A percentile compares a stretch with the other conserved stretches of the same genome.
These are phyloP conservation scores for Eupleurogrammus muticus DNA, from an alignment of 2,797 vertebrate genomes.

Conservation along the genomic window DNA sequence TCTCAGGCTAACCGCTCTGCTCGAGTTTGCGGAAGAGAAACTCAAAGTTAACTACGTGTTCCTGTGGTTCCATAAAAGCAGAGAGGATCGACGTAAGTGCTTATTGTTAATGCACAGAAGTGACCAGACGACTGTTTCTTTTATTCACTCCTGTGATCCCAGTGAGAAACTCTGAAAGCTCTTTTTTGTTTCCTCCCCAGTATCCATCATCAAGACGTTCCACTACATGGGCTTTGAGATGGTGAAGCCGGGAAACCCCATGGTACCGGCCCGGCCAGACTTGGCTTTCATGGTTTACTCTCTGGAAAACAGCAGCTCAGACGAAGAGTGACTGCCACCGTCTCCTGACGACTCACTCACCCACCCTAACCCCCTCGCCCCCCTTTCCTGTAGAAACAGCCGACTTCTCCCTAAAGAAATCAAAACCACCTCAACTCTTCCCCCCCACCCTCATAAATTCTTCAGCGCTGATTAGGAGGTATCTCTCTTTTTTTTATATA, in stretches of 20 bases:
- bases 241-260: slow-evolving; percentile 91
- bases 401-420: slow-evolving; percentile 10
- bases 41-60: slow-evolving; percentile 96
- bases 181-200: slow-evolving; percentile 54
- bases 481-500: slow-evolving; percentile 5
- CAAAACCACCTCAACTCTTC: background rate
- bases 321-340: slow-evolving; percentile 75
- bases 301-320: slow-evolving; percentile 91
- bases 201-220: slow-evolving; percentile 93
- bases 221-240: slow-evolving; percentile 96
- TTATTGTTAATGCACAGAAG: background rate
- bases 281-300: slow-evolving; percentile 95
- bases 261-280: slow-evolving; percentile 89
- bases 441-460: background rate
- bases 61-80: slow-evolving; percentile 95
- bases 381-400: background rate
- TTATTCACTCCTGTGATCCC: background rate
- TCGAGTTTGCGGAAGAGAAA: slow-evolving; percentile 97
- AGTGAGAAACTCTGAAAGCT: background rate
- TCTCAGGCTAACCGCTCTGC: slow-evolving; percentile 91
- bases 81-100: slow-evolving; percentile 93
- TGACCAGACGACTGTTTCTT: background rate
- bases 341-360: slow-evolving; percentile 33
- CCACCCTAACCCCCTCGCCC: background rate
- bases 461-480: slow-evolving; percentile 25